Evolutionary conservation across 1,140 invertebrate genomes (phyloP), one percentile per base, ranked within the genome.

Genomic region (Drosophila subpulchrella): DNA sequence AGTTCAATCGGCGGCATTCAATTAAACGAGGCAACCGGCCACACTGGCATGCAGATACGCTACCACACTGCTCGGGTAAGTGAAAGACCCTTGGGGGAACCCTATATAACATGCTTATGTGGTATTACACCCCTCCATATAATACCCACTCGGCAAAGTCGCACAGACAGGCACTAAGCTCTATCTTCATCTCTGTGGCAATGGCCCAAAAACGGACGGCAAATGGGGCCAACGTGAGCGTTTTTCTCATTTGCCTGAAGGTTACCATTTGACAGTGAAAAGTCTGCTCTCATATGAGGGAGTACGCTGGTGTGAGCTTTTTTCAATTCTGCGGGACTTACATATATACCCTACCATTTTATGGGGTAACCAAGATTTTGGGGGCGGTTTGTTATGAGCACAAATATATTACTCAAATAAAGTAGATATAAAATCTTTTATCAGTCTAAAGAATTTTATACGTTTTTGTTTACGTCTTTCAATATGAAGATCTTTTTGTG

Each of bases 1-100:
- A 96, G 95, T 82, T 97, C 96, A 81, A 95, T 97, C 72, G 96
- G 96, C 51, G 97, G 96, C 17, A 96, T 97, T 11, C 96, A 96
- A 73, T 93, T 97, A 44, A 95, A 95, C 47, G 95, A 96, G 91
- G 94, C 94, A 30, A 95, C 96, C 13, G 95, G 95, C 42, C 94
- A 95, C 2, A 96, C 95, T 5, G 95, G 96, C 10, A 97, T 96
- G 38, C 96, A 97, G 80, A 96, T 97, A 80, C 94, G 96, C 75
- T 97, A 97, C 84, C 95, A 96, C 84, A 95, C 96, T 78, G 93
- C 93, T 32, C 62, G 91, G 75, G 96, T 96, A 4, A 13, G 27
- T 50, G 4, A 24, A n/a, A 42, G 15, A 15, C 41, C 7, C 7
- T 3, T 8, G 3, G 42, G 41, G 42, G 2, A 20, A 44, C 15